Percentiles rank a stretch among this genome's conserved stretches.
These are phyloP conservation scores for Brachionus manjavacas DNA, from an alignment of 1,140 invertebrate genomes.

Conservation along the genomic window DNA sequence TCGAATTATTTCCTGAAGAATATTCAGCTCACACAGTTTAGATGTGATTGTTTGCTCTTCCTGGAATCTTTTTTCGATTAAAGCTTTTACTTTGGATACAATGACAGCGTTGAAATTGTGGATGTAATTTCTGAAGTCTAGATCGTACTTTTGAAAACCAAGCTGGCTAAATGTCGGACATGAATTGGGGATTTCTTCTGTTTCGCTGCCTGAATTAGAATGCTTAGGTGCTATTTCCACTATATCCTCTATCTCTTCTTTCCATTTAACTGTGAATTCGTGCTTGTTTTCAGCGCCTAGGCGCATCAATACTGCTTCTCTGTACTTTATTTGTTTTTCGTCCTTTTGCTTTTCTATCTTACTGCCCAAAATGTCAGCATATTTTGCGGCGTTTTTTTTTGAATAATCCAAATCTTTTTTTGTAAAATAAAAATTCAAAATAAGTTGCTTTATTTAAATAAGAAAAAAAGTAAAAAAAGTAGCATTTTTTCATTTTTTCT, in stretches of 20 bases:
- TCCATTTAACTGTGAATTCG: conserved; percentile 28
- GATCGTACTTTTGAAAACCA: conserved; percentile 31
- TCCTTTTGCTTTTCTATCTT: conserved; percentile 22
- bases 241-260: neutral
- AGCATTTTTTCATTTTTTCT: no score
- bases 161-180: neutral
- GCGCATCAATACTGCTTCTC: neutral
- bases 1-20: conserved; percentile 2
- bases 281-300: neutral
- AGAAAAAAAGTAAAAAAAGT: no score
- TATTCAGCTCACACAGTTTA: neutral
- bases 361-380: neutral
- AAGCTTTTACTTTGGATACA: neutral
- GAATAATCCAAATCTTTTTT: neutral
- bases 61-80: conserved; percentile 6
- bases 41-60: neutral
- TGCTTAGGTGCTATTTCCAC: neutral
- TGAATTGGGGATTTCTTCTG: neutral
- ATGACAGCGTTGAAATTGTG: conserved; percentile 34
- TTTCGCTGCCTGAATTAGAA: neutral
- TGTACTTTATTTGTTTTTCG: conserved; percentile 23
- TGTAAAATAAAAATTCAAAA: neutral
- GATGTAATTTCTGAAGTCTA: conserved; percentile 22
- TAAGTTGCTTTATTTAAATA: no score
- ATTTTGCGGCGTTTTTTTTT: conserved; percentile 37